Base-by-base conservation (phyloP, 2,797 vertebrate species). In the Eulemur albifrons region DNA sequence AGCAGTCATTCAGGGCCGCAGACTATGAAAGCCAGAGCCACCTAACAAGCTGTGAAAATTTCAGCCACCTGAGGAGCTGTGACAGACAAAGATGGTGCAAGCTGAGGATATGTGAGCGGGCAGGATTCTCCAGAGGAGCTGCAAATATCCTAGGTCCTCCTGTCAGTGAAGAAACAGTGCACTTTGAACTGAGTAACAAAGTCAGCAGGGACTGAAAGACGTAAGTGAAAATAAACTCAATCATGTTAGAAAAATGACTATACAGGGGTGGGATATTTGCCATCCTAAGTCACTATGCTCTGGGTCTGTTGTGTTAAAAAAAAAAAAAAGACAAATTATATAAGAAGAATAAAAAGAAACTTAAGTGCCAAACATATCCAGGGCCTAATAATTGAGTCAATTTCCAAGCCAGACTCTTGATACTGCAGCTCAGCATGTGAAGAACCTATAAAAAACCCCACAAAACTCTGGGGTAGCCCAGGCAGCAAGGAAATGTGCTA, bases 1-100 rank as follows among this genome's bases (percentile, higher is more conserved):
- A 96, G 93, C 93, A 98, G 96, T 40, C 97, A 96, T 95, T 96
- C 94, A 93, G 95, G 94, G 61, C 97, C 93, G 90, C 91, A 63
- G 45, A 96, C 92, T 96, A 94, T 97, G 97, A 97, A 95, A 89
- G 84, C 80, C 95, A 94, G 93, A 96, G 91, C 70, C 97, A 97
- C 96, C 97, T 97, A 98, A 98, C 97, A 97, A 97, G 91, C 86
- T 98, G 93, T 96, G 79, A 98, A 98, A 97, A 97, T 96, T 70
- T 35, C 8, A 45, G 93, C 92, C 92, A 96, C 94, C 97, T 89
- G 87, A 94, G 84, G 70, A 65, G 88, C 94, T 84, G 77, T 52
- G 96, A 69, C 48, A 95, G 50, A 65, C 87, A 61, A 32, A 95
- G 61, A 77, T 81, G 89, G 54, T 72, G 59, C 72, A 65, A 65